phyloP scores from a whole-genome alignment of 2,888 invertebrate species.

The Mythimna loreyi region DNA sequence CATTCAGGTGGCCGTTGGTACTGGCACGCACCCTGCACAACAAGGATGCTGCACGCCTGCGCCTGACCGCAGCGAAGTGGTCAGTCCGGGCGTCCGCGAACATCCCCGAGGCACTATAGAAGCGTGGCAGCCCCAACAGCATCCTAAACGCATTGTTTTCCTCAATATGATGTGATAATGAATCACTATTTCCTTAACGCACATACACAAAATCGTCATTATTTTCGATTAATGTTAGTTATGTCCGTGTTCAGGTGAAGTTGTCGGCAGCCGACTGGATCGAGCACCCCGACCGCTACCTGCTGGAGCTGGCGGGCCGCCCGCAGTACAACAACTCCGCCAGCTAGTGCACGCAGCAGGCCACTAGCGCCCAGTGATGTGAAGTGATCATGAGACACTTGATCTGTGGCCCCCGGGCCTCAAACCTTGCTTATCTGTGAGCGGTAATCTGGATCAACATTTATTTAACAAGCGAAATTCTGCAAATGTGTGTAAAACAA shows the following conservation, averaged over 20 bases:
- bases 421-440: not conserved
- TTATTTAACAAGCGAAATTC: not conserved
- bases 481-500: not conserved
- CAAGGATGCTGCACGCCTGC: no score
- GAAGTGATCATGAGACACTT: not conserved
- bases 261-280: constrained; percentile 97
- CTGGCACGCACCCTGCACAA: no score
- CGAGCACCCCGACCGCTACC: constrained; percentile 98
- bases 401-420: not conserved
- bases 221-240: not conserved
- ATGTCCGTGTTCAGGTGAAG: constrained; percentile 91
- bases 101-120: no score
- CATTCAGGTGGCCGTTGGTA: no score
- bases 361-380: not conserved
- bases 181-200: not conserved
- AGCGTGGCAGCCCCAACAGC: no score
- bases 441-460: not conserved
- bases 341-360: constrained; percentile 77
- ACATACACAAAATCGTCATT: not conserved
- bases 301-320: constrained; percentile 96
- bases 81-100: no score
- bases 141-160: no score
- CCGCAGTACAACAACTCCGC: constrained; percentile 94
- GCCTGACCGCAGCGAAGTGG: no score
- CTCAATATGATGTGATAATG: no score